Evolutionary conservation across 2,888 invertebrate genomes (phyloP).

Genomic region (Amblyjoppa fuscipennis): DNA sequence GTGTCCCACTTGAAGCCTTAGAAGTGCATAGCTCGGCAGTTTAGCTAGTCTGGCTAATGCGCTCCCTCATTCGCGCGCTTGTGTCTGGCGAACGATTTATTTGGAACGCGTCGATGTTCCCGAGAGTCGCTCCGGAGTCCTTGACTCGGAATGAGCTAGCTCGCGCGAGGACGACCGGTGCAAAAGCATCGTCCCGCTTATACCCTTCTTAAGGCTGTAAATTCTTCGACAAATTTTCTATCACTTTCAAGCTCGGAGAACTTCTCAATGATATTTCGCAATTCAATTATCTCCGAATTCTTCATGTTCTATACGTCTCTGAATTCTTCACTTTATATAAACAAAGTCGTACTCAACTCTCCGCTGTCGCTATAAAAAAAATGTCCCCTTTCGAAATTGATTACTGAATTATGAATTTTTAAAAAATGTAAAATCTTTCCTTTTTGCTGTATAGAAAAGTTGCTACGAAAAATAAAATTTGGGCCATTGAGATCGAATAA

Average conservation of each 20-base stretch:
- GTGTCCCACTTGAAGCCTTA: constrained; percentile 59
- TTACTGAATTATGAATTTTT: no score
- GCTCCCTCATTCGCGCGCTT: constrained; percentile 35
- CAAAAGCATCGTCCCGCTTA: constrained; percentile 46
- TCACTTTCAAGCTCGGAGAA: constrained; percentile 7
- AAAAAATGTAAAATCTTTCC: no score
- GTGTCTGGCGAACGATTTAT: constrained; percentile 54
- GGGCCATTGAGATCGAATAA: no score
- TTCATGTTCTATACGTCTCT: no score
- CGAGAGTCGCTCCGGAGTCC: constrained; percentile 30
- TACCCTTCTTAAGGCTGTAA: constrained; percentile 22
- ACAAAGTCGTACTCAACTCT: no score
- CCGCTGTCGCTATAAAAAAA: no score
- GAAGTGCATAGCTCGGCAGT: constrained; percentile 49
- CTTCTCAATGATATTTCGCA: constrained; percentile 31
- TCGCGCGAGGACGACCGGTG: constrained; percentile 65
- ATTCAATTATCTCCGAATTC: constrained; percentile 36
- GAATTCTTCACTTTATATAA: no score
- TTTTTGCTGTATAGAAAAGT: no score
- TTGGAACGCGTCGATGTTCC: constrained; percentile 55
- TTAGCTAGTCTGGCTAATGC: constrained; percentile 30
- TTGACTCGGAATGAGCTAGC: constrained; percentile 63
- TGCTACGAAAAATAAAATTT: no score
- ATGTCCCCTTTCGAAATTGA: no score
- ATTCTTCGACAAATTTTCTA: constrained; percentile 44